Evolutionary conservation across 2,797 vertebrate genomes (phyloP).

Genomic region (Gallinago nigripennis): DNA sequence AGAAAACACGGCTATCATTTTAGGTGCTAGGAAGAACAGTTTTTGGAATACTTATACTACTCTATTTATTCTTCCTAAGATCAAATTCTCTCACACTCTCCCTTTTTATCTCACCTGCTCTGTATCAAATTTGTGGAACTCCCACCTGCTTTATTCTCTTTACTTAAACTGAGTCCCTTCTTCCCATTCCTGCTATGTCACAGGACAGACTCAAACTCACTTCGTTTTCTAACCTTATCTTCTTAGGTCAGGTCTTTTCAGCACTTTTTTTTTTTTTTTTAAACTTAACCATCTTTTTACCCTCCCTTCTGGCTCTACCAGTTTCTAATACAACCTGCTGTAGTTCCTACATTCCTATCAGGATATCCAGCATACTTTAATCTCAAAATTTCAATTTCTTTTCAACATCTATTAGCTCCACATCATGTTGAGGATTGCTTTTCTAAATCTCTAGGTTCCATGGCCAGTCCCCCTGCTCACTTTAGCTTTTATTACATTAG

Average conservation of each 20-base stretch:
- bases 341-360: neutral
- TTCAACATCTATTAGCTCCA: neutral
- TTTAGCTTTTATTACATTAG: neutral
- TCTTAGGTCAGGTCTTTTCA: neutral
- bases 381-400: neutral
- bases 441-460: neutral
- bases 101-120: neutral
- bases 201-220: neutral
- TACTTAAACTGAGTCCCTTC: neutral
- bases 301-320: neutral
- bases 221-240: neutral
- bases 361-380: neutral
- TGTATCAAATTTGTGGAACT: neutral
- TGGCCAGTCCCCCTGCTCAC: neutral
- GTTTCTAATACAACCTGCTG: neutral
- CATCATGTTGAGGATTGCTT: neutral
- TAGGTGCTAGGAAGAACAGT: neutral
- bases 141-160: neutral
- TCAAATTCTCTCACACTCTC: neutral
- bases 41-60: neutral
- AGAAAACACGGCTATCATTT: neutral
- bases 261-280: neutral
- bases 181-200: neutral
- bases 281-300: neutral
- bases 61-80: neutral